Conservation (phyloP, 2,888 invertebrate genomes). For the Hyposoter didymator region DNA sequence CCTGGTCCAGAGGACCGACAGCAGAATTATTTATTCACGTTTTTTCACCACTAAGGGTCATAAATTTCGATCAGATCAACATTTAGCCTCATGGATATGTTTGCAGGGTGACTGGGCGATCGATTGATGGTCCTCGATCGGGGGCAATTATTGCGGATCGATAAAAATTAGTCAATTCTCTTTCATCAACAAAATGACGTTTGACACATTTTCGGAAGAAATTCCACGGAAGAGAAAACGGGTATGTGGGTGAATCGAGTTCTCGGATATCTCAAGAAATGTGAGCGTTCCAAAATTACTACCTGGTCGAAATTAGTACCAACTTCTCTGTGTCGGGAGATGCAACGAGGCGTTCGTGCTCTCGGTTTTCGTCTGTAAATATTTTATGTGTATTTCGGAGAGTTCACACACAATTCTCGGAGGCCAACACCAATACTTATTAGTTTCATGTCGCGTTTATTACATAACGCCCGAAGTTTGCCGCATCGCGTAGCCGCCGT, state of each 20-base stretch:
- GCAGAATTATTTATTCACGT: no score
- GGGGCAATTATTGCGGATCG: background rate
- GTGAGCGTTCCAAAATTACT: slow-evolving; percentile 15
- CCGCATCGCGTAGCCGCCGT: slow-evolving; percentile 77
- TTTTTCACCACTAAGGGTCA: no score
- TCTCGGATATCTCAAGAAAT: background rate
- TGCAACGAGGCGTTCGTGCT: slow-evolving; percentile 62
- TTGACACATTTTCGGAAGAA: background rate
- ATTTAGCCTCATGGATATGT: no score
- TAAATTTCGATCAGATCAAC: no score
- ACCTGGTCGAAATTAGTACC: slow-evolving; percentile 37
- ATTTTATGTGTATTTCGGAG: slow-evolving; percentile 17
- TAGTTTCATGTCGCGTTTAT: slow-evolving; percentile 76
- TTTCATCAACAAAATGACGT: background rate
- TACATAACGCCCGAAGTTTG: slow-evolving; percentile 76
- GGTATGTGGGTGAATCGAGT: slow-evolving; percentile 10
- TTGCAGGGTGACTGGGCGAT: no score
- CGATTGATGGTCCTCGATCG: no score
- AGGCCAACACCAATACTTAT: slow-evolving; percentile 76
- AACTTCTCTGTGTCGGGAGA: slow-evolving; percentile 39
- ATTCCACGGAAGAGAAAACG: background rate
- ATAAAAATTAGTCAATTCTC: background rate
- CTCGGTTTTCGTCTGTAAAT: slow-evolving; percentile 54
- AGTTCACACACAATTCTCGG: slow-evolving; percentile 54
- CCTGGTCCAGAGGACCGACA: no score